These are phyloP conservation scores for Cyprinus carpio DNA, from an alignment of 2,113 vertebrate species.

Conservation along the genomic window DNA sequence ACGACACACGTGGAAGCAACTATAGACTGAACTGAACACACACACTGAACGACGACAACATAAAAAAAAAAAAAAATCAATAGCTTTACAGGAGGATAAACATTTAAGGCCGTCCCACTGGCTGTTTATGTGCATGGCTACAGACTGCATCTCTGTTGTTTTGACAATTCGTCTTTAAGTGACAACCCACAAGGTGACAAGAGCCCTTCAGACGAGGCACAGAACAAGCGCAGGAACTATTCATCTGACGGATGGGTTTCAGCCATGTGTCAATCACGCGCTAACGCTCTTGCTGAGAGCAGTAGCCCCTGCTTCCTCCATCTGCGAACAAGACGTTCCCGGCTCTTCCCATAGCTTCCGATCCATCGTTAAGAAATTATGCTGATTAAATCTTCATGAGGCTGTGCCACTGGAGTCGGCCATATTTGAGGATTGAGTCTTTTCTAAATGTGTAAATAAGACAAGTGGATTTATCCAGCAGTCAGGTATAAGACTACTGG, in stretches of 20 bases:
- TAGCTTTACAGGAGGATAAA: constrained; percentile 35
- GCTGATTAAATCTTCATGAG: constrained; percentile 62
- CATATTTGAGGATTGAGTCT: constrained; percentile 56
- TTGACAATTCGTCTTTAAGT: constrained; percentile 61
- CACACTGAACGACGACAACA: neutral
- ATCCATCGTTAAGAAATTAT: constrained; percentile 58
- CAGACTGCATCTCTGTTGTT: constrained; percentile 54
- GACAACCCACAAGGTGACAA: constrained; percentile 57
- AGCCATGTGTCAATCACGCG: constrained; percentile 56
- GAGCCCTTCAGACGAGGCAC: constrained; percentile 52
- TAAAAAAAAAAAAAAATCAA: constrained; percentile 21
- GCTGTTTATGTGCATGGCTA: constrained; percentile 40
- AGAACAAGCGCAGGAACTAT: constrained; percentile 54
- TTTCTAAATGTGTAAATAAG: constrained; percentile 64
- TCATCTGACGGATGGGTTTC: constrained; percentile 54
- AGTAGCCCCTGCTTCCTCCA: neutral
- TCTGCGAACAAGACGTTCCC: constrained; percentile 16
- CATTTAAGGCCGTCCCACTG: constrained; percentile 20
- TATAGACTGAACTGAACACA: constrained; percentile 15
- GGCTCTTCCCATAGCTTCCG: constrained; percentile 30
- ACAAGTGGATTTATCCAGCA: constrained; percentile 58
- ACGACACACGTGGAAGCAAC: neutral
- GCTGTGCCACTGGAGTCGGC: constrained; percentile 41
- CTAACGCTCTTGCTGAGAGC: constrained; percentile 36
- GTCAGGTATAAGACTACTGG: constrained; percentile 44